A percentile compares a stretch with the other conserved stretches of the same genome.
These are phyloP conservation scores for chimpanzee (Pan troglodytes) DNA, from an alignment of 2,113 vertebrate species.

Conservation along the genomic window NHGRI_mPanTro3-v2.1_pri NC_072415.2:62641001-62641500, in stretches of 20 bases:
- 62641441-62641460: too few species aligned
- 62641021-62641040: background rate
- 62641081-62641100: background rate
- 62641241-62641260: too few species aligned
- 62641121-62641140: background rate
- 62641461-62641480: background rate
- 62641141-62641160: background rate
- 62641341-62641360: too few species aligned
- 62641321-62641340: too few species aligned
- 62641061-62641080: background rate
- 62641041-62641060: background rate
- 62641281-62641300: too few species aligned
- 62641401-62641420: too few species aligned
- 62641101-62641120: background rate
- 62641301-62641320: too few species aligned
- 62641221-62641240: too few species aligned
- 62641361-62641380: too few species aligned
- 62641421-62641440: too few species aligned
- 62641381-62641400: too few species aligned
- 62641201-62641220: background rate
- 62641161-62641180: slow-evolving; percentile 29
- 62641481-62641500: background rate
- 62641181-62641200: slow-evolving; percentile 11
- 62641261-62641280: too few species aligned
- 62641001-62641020: background rate